Conservation (phyloP, 2,113 vertebrate genomes). For the Poeciliopsis turrubarensis region DNA sequence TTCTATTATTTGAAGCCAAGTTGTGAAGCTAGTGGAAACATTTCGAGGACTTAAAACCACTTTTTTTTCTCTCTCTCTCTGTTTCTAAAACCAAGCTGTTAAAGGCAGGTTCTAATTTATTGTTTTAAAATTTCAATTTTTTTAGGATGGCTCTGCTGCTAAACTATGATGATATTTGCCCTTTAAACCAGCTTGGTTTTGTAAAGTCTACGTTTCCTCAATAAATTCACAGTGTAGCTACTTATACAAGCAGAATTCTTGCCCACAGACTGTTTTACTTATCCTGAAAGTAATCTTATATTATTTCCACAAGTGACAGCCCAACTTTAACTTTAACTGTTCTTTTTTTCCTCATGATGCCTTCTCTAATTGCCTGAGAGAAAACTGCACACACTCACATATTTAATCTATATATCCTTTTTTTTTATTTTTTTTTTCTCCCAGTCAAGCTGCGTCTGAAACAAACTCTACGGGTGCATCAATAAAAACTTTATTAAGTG, state of each 20-base stretch:
- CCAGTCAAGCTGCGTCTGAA: slow-evolving; percentile 10
- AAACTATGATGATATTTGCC: no score
- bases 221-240: no score
- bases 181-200: neutral
- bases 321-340: neutral
- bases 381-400: neutral
- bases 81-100: no score
- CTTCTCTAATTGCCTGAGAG: neutral
- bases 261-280: neutral
- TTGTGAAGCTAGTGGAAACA: no score
- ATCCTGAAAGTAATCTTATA: neutral
- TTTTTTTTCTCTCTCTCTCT: no score
- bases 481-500: neutral
- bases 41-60: no score
- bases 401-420: slow-evolving; percentile 2
- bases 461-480: slow-evolving; percentile 6
- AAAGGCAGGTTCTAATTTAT: no score
- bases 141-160: no score
- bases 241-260: neutral
- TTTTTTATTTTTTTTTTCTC: neutral
- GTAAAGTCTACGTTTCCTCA: no score
- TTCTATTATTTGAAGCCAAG: no score
- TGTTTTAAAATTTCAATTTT: no score
- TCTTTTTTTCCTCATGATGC: neutral
- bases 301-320: neutral